Conservation (phyloP, 2,888 invertebrate species). For the Caenorhabditis virilis region DNA sequence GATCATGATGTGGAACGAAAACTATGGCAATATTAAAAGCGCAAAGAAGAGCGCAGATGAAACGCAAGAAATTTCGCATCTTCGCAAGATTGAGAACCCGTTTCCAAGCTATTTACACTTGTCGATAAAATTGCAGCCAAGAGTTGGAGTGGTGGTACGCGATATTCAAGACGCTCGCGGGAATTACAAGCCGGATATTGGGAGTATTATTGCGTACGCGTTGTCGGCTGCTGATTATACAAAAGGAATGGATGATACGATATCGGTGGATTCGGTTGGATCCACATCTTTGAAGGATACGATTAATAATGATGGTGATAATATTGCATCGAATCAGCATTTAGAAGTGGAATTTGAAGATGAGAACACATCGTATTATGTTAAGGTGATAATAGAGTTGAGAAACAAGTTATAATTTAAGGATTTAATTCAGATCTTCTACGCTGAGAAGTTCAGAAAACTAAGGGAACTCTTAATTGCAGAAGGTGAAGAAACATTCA, state of each 20-base stretch:
- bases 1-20: constrained; percentile 57
- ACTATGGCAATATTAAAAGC: constrained; percentile 21
- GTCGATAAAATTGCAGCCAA: constrained; percentile 41
- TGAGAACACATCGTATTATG: constrained; percentile 81
- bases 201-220: constrained; percentile 80
- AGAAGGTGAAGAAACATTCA: constrained; percentile 74
- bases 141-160: constrained; percentile 56
- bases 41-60: constrained; percentile 11
- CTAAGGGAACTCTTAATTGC: constrained; percentile 77
- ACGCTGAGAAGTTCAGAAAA: constrained; percentile 86
- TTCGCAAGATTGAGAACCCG: constrained; percentile 50
- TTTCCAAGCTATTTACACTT: constrained; percentile 56
- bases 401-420: too few species aligned
- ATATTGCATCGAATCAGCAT: constrained; percentile 51
- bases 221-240: constrained; percentile 79
- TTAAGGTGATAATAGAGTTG: constrained; percentile 73
- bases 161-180: constrained; percentile 56
- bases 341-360: constrained; percentile 74
- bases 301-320: constrained; percentile 14
- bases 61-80: constrained; percentile 9
- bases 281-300: constrained; percentile 10
- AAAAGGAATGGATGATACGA: constrained; percentile 22
- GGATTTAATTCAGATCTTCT: constrained; percentile 73
- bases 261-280: constrained; percentile 13
- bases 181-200: constrained; percentile 62